A percentile compares a stretch with the other conserved stretches of the same genome.
Conservation (phyloP, 2,113 vertebrate genomes). For the Orthochromis indermauri region DNA sequence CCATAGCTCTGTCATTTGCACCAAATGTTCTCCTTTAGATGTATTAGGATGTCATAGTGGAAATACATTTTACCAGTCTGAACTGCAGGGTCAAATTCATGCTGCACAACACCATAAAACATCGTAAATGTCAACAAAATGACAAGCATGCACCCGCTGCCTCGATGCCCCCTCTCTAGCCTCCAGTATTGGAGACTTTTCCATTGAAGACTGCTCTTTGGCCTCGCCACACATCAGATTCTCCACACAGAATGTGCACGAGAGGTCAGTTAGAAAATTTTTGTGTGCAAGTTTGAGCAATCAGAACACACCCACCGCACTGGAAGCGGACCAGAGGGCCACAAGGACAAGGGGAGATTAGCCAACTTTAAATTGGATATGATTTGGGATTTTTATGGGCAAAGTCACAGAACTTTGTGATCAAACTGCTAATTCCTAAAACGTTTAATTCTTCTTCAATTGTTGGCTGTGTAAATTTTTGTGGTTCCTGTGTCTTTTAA, state of each 20-base stretch:
- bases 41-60: not conserved
- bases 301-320: not conserved
- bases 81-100: not conserved
- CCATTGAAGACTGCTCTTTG: not conserved
- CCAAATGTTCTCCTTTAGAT: not conserved
- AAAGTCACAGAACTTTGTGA: not conserved
- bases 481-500: not conserved
- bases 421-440: not conserved
- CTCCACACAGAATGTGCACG: not conserved
- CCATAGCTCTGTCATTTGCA: not conserved
- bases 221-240: not conserved
- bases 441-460: not conserved
- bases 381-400: not conserved
- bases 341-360: not conserved
- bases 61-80: not conserved
- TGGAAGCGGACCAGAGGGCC: not conserved
- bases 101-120: not conserved
- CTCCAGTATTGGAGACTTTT: not conserved
- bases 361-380: not conserved
- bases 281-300: not conserved
- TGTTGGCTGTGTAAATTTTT: not conserved
- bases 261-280: not conserved
- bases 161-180: not conserved
- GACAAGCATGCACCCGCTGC: not conserved
- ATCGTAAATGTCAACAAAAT: not conserved